phyloP scores from a whole-genome alignment of 2,888 invertebrate species.

The Chrysolina haemoptera region DNA sequence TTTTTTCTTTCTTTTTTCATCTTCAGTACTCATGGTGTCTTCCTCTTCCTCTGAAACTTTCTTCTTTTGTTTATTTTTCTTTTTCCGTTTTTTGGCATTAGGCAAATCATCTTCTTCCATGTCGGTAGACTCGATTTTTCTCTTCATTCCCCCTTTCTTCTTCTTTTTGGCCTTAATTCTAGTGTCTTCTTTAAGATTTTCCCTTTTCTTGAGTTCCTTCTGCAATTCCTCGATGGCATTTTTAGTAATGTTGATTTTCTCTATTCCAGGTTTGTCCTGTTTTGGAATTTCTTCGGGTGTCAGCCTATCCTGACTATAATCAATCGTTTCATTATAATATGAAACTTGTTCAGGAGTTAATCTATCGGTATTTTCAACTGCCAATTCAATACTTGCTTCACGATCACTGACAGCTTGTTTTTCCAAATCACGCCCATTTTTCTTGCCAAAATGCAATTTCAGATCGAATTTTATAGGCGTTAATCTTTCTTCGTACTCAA shows the following conservation, averaged over 20 bases:
- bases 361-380: not conserved
- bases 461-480: conserved; percentile 11
- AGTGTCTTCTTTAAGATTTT: conserved; percentile 28
- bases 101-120: conserved; percentile 34
- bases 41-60: conserved; percentile 21
- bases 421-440: conserved; percentile 21
- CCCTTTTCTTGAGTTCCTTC: conserved; percentile 31
- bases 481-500: conserved; percentile 41
- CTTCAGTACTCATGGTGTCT: conserved; percentile 17
- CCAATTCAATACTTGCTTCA: not conserved
- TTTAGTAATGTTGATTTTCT: conserved; percentile 33
- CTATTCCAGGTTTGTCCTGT: conserved; percentile 23
- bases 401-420: not conserved
- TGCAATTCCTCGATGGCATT: conserved; percentile 38
- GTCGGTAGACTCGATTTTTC: conserved; percentile 30
- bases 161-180: conserved; percentile 29
- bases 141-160: conserved; percentile 33
- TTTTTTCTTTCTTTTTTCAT: conserved; percentile 30
- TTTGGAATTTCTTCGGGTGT: conserved; percentile 6
- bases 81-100: conserved; percentile 40
- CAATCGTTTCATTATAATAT: not conserved
- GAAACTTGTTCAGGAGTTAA: conserved; percentile 10
- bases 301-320: not conserved
- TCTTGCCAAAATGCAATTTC: not conserved
- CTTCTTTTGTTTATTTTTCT: conserved; percentile 31